phyloP scores from a whole-genome alignment of 2,888 invertebrate species.

The Chydorus sphaericus region DNA sequence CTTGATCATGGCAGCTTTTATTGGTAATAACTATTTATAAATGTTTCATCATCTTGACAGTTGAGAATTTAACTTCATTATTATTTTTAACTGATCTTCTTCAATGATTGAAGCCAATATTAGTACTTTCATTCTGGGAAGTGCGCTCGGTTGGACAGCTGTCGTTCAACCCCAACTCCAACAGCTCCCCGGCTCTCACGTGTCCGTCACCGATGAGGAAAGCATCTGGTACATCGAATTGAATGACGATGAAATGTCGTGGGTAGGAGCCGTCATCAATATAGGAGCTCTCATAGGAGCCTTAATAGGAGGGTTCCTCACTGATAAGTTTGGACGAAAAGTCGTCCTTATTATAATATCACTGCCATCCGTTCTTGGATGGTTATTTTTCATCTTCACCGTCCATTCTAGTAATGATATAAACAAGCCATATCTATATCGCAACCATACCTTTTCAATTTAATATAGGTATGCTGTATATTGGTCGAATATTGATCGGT shows the following conservation, averaged over 20 bases:
- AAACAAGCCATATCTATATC: not conserved
- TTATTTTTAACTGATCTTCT: too few relatives aligned
- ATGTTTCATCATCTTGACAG: too few relatives aligned
- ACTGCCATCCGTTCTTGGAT: slow-evolving; percentile 41
- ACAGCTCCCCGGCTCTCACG: not conserved
- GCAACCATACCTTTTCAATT: not conserved
- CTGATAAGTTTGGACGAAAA: slow-evolving; percentile 39
- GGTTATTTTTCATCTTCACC: slow-evolving; percentile 39
- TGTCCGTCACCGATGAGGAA: not conserved
- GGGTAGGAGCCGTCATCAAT: slow-evolving; percentile 40
- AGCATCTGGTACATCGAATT: slow-evolving; percentile 5
- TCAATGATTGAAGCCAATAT: slow-evolving; percentile 51
- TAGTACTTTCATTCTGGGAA: slow-evolving; percentile 61
- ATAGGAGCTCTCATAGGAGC: slow-evolving; percentile 38
- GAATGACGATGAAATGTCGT: slow-evolving; percentile 26
- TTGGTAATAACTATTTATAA: too few relatives aligned
- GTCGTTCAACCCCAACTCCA: slow-evolving; percentile 31
- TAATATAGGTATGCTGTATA: slow-evolving; percentile 29
- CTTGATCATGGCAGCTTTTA: not conserved
- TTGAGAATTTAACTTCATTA: too few relatives aligned
- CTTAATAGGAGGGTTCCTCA: slow-evolving; percentile 32
- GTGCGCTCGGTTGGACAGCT: slow-evolving; percentile 62
- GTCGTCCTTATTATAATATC: slow-evolving; percentile 36
- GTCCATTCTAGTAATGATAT: slow-evolving; percentile 22
- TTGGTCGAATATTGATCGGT: slow-evolving; percentile 49